Base-by-base conservation (phyloP, 2,797 vertebrate species). In the Scomberomorus guttatus region DNA sequence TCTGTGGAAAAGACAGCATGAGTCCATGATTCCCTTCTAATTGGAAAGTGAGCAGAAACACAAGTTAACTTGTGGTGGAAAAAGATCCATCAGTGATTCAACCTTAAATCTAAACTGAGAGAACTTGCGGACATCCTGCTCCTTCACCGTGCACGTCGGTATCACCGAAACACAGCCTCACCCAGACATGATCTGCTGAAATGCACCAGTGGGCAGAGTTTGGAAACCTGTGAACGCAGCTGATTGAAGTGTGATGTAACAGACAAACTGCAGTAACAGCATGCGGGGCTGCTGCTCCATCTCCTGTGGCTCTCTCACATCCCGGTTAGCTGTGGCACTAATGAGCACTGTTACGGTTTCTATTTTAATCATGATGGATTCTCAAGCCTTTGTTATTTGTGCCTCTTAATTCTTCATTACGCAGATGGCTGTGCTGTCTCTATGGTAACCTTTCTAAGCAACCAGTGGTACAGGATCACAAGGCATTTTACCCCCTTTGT, bases 361-460 rank as follows among this genome's bases (percentile, higher is more conserved):
- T 89, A 66, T 90, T 84, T 83, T 78, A 75, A 82, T 87, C 83
- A 51, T n/a, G 67, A 75, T 44, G 52, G 84, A 86, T 84, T 82
- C 80, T 84, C 64, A 2, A 18, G 70, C 72, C 79, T 82, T 89
- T 85, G 88, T 88, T 87, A 65, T 80, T 66, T 62, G 69, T 68
- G 72, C 82, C 75, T 84, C 80, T 82, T 81, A 79, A 88, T 88
- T 92, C 83, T 83, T 82, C 69, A 85, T 87, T 79, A 82, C 81
- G 74, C 70, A 66, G 87, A 84, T 89, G 85, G 86, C 85, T 89
- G 83, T 90, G 81, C 81, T 9, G 77, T 91, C 82, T 75, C 90
- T 4, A 83, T 86, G 86, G 90, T 42, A 90, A 92, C 89, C 63
- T 73, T 42, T 66, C 87, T 32, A 57, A 84, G 89, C 83, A 88